These are phyloP conservation scores for Temnothorax rugatulus DNA, from an alignment of 2,888 invertebrate genomes.

Conservation along the genomic window DNA sequence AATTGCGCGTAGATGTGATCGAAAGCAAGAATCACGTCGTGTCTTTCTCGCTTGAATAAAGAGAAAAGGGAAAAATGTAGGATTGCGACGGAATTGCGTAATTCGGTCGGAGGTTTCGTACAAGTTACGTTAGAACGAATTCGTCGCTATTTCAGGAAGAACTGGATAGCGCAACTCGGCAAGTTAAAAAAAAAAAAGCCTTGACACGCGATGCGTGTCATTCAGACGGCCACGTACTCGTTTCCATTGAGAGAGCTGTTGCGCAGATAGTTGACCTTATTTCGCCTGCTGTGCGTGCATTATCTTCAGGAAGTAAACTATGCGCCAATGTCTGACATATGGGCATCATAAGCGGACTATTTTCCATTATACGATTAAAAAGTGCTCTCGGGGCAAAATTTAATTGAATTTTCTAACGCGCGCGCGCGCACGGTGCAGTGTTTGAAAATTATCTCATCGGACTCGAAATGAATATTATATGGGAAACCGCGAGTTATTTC, in stretches of 20 bases:
- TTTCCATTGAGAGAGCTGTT: slow-evolving; percentile 69
- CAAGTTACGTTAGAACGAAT: slow-evolving; percentile 35
- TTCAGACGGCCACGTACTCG: slow-evolving; percentile 66
- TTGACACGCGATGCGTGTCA: slow-evolving; percentile 74
- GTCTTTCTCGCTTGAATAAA: not conserved
- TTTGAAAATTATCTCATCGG: not conserved
- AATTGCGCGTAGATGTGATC: not conserved
- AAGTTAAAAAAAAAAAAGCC: slow-evolving; percentile 64
- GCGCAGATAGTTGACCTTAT: slow-evolving; percentile 72
- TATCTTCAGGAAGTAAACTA: slow-evolving; percentile 69
- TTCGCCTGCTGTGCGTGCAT: slow-evolving; percentile 61
- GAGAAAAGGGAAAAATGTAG: not conserved
- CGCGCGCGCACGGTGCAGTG: not conserved
- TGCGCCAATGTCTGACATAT: slow-evolving; percentile 32
- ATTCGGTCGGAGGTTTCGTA: not conserved
- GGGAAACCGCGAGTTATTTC: not conserved
- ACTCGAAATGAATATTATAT: not conserved
- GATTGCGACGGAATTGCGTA: not conserved
- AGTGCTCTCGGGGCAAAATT: not conserved
- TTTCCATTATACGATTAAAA: slow-evolving; percentile 19
- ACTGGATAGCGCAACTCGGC: slow-evolving; percentile 53
- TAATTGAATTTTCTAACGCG: not conserved
- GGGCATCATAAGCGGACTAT: slow-evolving; percentile 43
- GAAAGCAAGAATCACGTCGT: not conserved
- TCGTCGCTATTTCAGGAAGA: slow-evolving; percentile 41